Percentiles rank a stretch among this genome's conserved stretches.
Evolutionary conservation across 2,888 invertebrate species (phyloP).

Genomic region (Drosophila buzzatii): DNA sequence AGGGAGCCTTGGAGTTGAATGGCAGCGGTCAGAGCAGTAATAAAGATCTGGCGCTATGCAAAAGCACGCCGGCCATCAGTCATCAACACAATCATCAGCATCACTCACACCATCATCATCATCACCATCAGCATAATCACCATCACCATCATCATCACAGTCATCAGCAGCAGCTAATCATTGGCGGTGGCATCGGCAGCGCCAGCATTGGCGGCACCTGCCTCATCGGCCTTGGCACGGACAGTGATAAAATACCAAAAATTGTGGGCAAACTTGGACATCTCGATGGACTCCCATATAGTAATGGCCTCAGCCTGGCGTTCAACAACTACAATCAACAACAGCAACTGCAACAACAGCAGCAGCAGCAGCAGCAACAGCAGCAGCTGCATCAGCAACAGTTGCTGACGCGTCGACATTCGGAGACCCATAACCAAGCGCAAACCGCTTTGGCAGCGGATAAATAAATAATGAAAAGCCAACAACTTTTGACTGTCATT

Average conservation of each 20-base stretch:
- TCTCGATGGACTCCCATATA: constrained; percentile 75
- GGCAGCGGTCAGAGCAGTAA: constrained; percentile 34
- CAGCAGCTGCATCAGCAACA: constrained; percentile 25
- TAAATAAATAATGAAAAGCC: constrained; percentile 54
- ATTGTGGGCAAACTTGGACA: constrained; percentile 85
- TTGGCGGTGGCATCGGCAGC: constrained; percentile 67
- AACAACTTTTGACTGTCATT: constrained; percentile 40
- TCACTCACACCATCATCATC: constrained; percentile 44
- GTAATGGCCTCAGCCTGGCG: constrained; percentile 64
- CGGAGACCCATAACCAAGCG: constrained; percentile 75
- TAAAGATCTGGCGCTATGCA: constrained; percentile 71
- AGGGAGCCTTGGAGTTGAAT: constrained; percentile 73
- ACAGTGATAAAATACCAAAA: constrained; percentile 85
- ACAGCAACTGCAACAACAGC: neutral
- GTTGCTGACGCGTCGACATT: constrained; percentile 79
- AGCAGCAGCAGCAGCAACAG: neutral
- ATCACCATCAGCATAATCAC: constrained; percentile 36
- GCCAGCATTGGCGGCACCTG: constrained; percentile 70
- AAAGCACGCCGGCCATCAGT: constrained; percentile 79
- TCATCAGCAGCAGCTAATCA: constrained; percentile 48
- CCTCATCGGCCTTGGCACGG: constrained; percentile 63
- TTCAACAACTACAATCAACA: constrained; percentile 41
- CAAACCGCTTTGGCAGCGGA: constrained; percentile 56
- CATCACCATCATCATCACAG: constrained; percentile 39
- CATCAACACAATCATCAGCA: constrained; percentile 46